phyloP scores from a whole-genome alignment of 2,113 vertebrate species.

The Equus przewalskii region DNA sequence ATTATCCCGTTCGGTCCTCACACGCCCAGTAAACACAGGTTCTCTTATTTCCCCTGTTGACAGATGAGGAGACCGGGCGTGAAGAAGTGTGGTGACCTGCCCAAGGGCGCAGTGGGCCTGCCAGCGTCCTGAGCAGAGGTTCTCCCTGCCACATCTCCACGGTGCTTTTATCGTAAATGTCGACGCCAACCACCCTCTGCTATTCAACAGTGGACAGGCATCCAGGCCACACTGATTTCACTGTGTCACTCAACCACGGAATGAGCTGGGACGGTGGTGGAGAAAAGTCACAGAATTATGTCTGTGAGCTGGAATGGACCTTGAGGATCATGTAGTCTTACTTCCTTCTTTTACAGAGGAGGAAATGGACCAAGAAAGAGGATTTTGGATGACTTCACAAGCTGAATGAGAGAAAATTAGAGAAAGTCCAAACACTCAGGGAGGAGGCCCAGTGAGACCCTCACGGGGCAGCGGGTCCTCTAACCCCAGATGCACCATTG shows the following conservation, averaged over 20 bases:
- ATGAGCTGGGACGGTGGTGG: no score
- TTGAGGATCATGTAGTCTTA: neutral
- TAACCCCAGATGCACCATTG: neutral
- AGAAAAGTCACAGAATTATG: neutral
- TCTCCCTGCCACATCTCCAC: neutral
- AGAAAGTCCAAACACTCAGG: neutral
- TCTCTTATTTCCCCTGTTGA: conserved; percentile 12
- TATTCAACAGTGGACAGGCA: neutral
- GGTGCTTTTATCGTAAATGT: conserved; percentile 18
- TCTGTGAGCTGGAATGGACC: neutral
- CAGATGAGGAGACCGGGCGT: conserved; percentile 45
- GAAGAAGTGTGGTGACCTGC: conserved; percentile 4
- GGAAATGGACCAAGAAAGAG: neutral
- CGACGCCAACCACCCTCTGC: neutral
- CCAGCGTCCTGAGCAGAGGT: neutral
- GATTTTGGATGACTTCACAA: neutral
- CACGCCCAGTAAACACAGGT: neutral
- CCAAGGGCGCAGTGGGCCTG: neutral
- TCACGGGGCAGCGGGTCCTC: neutral
- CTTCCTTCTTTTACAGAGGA: neutral
- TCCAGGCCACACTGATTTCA: neutral
- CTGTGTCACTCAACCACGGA: neutral
- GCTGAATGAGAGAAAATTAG: neutral
- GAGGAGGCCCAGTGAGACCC: no score
- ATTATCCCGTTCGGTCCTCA: neutral